Percentiles rank a stretch among this genome's conserved stretches.
Conservation (phyloP, 2,113 vertebrate genomes). For the Naja naja region DNA sequence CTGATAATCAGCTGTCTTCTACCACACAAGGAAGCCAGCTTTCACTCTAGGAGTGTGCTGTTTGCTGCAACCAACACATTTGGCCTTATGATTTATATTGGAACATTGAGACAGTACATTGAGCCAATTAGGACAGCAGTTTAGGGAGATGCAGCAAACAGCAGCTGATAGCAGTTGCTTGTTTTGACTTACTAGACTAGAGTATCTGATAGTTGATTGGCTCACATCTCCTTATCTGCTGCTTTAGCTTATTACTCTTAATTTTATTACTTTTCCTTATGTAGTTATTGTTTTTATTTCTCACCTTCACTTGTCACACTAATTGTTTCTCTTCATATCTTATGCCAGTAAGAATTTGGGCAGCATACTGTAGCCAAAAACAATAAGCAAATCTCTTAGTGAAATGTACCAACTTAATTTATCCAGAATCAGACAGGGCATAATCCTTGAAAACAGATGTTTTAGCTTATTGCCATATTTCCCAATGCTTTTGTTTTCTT, state of each 20-base stretch:
- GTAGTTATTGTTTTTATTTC: not conserved
- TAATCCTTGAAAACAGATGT: not conserved
- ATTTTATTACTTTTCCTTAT: not conserved
- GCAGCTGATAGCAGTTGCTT: not conserved
- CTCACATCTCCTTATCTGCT: not conserved
- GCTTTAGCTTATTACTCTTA: not conserved
- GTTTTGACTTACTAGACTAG: not conserved
- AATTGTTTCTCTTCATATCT: not conserved
- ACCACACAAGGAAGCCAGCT: not conserved
- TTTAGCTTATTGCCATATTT: not conserved
- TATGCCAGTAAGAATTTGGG: not conserved
- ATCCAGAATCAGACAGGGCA: not conserved
- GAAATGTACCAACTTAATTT: not conserved
- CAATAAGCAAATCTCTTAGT: not conserved
- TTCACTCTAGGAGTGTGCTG: not conserved
- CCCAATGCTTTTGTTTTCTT: constrained; percentile 33
- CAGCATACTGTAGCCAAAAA: not conserved
- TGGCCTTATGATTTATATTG: not conserved
- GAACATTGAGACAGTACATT: not conserved
- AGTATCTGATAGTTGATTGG: not conserved
- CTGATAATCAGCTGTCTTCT: not conserved
- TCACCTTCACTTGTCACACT: not conserved
- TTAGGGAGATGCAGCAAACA: not conserved
- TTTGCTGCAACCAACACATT: not conserved
- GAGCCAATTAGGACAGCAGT: not conserved